phyloP scores from a whole-genome alignment of 1,140 invertebrate genomes.

The Drosophila seguyi region DNA sequence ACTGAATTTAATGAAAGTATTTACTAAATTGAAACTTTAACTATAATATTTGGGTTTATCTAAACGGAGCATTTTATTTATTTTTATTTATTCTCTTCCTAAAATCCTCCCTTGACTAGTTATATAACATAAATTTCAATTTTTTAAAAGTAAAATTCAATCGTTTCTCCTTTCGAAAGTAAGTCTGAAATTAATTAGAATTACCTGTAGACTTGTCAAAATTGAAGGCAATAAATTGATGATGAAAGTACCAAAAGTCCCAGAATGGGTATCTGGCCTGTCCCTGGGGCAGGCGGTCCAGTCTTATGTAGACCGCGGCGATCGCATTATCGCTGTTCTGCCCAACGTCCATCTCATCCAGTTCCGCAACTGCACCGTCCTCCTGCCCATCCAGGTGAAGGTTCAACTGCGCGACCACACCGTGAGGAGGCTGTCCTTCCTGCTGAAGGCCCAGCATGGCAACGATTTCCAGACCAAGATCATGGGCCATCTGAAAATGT shows the following conservation, averaged over 20 bases:
- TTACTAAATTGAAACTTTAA: neutral
- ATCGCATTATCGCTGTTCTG: slow-evolving; percentile 24
- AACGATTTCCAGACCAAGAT: slow-evolving; percentile 37
- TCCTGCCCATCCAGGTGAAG: slow-evolving; percentile 38
- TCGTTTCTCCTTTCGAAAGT: neutral
- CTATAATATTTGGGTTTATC: neutral
- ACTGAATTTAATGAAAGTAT: too few species aligned
- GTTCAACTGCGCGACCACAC: slow-evolving; percentile 19
- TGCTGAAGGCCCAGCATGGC: slow-evolving; percentile 54
- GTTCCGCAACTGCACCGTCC: slow-evolving; percentile 41
- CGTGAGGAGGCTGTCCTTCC: slow-evolving; percentile 31
- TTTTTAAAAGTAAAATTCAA: neutral
- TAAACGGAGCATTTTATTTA: too few species aligned
- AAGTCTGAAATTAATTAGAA: slow-evolving; percentile 3
- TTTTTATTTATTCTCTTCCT: too few species aligned
- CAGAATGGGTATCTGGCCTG: slow-evolving; percentile 35
- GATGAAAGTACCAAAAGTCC: slow-evolving; percentile 26
- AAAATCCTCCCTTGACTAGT: too few species aligned
- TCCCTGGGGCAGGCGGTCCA: slow-evolving; percentile 37
- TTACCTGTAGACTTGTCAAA: neutral
- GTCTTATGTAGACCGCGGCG: neutral
- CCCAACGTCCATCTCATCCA: slow-evolving; percentile 39
- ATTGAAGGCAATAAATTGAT: slow-evolving; percentile 17
- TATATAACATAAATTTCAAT: too few species aligned
- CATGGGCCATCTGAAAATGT: slow-evolving; percentile 50